Evolutionary conservation across 2,113 vertebrate genomes (phyloP).

Genomic region (Chiloscyllium plagiosum): DNA sequence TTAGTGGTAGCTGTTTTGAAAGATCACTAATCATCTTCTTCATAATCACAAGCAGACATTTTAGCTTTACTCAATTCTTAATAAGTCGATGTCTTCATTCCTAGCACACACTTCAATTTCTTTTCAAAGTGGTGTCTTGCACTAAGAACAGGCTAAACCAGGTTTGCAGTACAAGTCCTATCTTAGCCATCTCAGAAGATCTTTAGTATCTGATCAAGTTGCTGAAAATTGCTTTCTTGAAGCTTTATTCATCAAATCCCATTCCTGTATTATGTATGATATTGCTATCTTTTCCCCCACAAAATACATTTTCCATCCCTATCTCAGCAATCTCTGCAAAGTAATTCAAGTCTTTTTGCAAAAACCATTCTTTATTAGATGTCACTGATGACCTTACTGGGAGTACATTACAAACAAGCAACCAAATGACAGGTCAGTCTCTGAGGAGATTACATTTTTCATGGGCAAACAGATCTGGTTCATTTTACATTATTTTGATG

Average conservation of each 20-base stretch:
- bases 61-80: background rate
- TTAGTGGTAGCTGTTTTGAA: background rate
- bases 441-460: conserved; percentile 46
- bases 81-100: background rate
- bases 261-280: background rate
- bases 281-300: background rate
- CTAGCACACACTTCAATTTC: background rate
- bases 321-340: background rate
- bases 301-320: background rate
- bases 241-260: background rate
- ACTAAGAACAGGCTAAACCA: background rate
- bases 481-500: background rate
- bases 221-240: background rate
- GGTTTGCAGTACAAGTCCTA: background rate
- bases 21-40: background rate
- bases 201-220: background rate
- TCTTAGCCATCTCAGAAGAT: background rate
- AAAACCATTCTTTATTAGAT: background rate
- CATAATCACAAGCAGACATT: background rate
- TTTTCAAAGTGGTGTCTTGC: background rate
- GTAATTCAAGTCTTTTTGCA: conserved; percentile 11
- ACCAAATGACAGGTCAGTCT: conserved; percentile 44
- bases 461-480: conserved; percentile 42
- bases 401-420: conserved; percentile 39
- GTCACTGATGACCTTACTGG: conserved; percentile 9